These are phyloP conservation scores for Choreutis nemorana DNA, from an alignment of 2,888 invertebrate genomes.

Conservation along the genomic window DNA sequence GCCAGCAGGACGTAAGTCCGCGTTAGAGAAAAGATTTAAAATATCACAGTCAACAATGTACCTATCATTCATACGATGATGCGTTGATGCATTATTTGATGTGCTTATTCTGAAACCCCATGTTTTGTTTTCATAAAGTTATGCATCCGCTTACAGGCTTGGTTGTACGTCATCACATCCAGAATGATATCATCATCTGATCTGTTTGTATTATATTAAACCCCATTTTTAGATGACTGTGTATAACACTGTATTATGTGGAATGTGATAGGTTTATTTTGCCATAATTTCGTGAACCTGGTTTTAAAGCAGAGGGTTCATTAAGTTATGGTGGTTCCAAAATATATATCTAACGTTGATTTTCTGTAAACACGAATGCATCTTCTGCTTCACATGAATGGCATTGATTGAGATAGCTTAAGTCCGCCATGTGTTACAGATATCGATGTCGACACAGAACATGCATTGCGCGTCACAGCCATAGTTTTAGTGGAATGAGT, in stretches of 20 bases:
- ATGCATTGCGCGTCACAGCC: conserved; percentile 52
- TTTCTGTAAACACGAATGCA: conserved; percentile 39
- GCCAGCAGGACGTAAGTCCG: conserved; percentile 71
- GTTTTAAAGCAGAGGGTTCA: conserved; percentile 15
- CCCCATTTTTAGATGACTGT: conserved; percentile 17
- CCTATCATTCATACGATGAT: conserved; percentile 39
- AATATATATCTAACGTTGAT: conserved; percentile 17
- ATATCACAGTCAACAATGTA: conserved; percentile 8
- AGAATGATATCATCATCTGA: conserved; percentile 55
- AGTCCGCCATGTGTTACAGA: conserved; percentile 26
- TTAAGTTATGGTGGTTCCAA: conserved; percentile 14
- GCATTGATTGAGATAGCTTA: conserved; percentile 11
- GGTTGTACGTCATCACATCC: conserved; percentile 45
- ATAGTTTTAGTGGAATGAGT: conserved; percentile 64
- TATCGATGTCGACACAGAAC: conserved; percentile 39
- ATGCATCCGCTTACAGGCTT: conserved; percentile 60
- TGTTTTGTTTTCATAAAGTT: conserved; percentile 23
- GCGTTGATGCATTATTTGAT: conserved; percentile 55
- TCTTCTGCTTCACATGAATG: conserved; percentile 36
- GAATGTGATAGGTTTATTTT: conserved; percentile 37
- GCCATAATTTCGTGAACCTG: conserved; percentile 18
- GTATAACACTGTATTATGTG: conserved; percentile 35
- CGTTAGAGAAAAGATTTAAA: conserved; percentile 22
- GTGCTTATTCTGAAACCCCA: conserved; percentile 58
- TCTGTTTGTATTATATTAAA: conserved; percentile 8